phyloP scores from a whole-genome alignment of 2,113 vertebrate genomes.

The Zapus hudsonius region DNA sequence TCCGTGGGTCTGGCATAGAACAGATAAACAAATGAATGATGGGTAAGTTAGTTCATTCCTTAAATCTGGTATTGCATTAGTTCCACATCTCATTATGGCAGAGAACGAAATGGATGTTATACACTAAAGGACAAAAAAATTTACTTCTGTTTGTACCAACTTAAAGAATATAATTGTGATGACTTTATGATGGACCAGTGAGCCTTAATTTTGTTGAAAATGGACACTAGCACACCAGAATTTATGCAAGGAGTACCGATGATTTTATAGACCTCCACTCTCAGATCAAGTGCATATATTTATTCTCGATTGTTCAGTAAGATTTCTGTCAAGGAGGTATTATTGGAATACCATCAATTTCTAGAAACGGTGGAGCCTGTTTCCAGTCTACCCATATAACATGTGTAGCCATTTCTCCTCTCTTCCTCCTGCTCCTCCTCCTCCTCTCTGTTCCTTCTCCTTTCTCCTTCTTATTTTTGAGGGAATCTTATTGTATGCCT shows the following conservation, averaged over 20 bases:
- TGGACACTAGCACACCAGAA: not conserved
- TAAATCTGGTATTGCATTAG: not conserved
- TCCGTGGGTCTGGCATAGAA: not conserved
- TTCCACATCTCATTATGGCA: not conserved
- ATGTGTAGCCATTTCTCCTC: slow-evolving; percentile 2
- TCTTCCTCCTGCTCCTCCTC: not conserved
- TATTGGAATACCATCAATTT: slow-evolving; percentile 24
- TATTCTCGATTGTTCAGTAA: not conserved
- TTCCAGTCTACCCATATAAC: slow-evolving; percentile 41
- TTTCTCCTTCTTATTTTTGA: not conserved
- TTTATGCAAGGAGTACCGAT: slow-evolving; percentile 12
- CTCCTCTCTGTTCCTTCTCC: accelerated
- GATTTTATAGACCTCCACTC: not conserved
- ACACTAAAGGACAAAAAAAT: not conserved
- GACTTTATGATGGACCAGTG: slow-evolving; percentile 18
- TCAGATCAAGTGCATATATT: not conserved
- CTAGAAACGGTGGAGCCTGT: slow-evolving; percentile 1
- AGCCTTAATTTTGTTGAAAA: slow-evolving; percentile 39
- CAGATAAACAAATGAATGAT: not conserved
- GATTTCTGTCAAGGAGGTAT: not conserved
- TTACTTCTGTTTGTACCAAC: not conserved
- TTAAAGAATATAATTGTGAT: slow-evolving; percentile 18
- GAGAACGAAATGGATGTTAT: not conserved
- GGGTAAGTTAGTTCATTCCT: not conserved
- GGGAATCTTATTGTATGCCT: not conserved